Base-by-base conservation (phyloP, 2,113 vertebrate genomes). In the Cheilinus undulatus region DNA sequence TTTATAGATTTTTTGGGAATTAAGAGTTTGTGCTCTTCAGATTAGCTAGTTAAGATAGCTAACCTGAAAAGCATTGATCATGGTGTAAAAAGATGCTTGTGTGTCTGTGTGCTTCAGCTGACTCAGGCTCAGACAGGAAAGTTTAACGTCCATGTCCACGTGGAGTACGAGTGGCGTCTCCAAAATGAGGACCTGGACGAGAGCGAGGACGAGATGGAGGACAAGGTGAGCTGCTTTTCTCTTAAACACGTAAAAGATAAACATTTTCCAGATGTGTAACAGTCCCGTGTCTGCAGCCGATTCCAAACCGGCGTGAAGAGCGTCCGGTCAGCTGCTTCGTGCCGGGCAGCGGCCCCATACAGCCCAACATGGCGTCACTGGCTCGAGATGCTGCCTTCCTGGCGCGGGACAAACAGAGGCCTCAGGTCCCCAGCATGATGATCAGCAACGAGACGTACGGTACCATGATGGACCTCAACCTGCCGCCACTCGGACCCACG, bases 161-260 rank as follows among this genome's bases (percentile, higher is more conserved):
- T 99, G 0, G 97, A 99, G 83, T 99, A 98, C 34, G 97, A 99
- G 65, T 99, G 97, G 97, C 92, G 97, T 10, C 90, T 99, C 51
- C 95, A 96, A 38, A 95, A 97, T 0, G 95, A 96, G 78, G 96
- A 99, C 87, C 90, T 99, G 82, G 97, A 99, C 0, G 97, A 99
- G 87, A 99, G 97, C 1, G 97, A 99, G 5, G 97, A 99, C 17
- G 97, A 99, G 54, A 88, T 97, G 91, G 97, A 99, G 57, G 97
- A 99, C 85, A 99, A 98, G 86, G 85, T 96, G 11, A 89, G 94
- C 88, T 82, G 14, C 4, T 19, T 20, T 52, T 1, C 1, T 14
- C 3, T 32, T 3, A 7, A 32, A 7, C 26, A 2, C 0, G 2
- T 0, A 1, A 3, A 8, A 1, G 6, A 9, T 4, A 2, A 13